Evolutionary conservation across 2,797 vertebrate species (phyloP), one percentile per base, ranked within the genome.

Genomic region (Pseudotriccus pelzelni): DNA sequence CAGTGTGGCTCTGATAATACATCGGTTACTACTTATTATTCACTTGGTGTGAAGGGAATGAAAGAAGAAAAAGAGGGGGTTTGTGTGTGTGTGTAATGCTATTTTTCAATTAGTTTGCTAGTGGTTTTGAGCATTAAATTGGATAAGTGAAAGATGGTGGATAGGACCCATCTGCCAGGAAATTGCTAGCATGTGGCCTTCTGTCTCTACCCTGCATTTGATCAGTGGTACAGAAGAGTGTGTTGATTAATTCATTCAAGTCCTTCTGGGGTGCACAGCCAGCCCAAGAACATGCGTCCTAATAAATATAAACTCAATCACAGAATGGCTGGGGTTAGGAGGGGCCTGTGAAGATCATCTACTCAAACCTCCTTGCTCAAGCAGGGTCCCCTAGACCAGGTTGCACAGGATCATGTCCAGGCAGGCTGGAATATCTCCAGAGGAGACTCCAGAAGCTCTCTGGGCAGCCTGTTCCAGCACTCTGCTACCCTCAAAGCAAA

Each of bases 61-160:
- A 76, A 94, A 93, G 52, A 56, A 88, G 41, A 75, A 94, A 84
- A 89, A 58, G 80, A 58, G 80, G 66, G 39, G 36, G 34, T 17
- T 76, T 9, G 0, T 80, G 46, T 91, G 34, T 60, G 43, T 15
- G 19, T 78, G 39, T 91, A 84, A 76, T 79, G 70, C 59, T 79
- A 39, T 93, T 96, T 94, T 96, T 93, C 93, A 93, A 60, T 96
- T 93, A 92, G 69, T 77, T 94, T 92, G 32, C 82, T 74, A 63
- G 86, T 68, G 78, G 64, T 37, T 80, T 93, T 89, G 79, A 89
- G 85, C 85, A 84, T 89, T 83, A 96, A 94, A 85, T 75, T 86
- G 81, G 58, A 34, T 85, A 94, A 90, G 66, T 77, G 83, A 94
- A 84, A 94, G 91, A 92, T 64, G 53, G 84, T 93, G 50, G 88